Base-by-base conservation (phyloP, 2,797 vertebrate genomes). In the Discoglossus pictus region DNA sequence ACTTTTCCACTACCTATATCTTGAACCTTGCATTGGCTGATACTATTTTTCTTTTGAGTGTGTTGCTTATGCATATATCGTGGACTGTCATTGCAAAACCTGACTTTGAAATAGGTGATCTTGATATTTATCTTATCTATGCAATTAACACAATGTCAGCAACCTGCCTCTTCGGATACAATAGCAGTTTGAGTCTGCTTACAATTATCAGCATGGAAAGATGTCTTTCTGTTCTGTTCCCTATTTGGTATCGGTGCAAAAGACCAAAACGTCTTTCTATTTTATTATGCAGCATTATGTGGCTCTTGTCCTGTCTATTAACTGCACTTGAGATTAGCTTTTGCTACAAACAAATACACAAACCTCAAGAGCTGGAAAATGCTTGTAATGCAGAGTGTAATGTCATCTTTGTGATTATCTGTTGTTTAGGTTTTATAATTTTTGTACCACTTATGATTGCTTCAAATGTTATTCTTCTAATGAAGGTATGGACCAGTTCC, bases 161-260 rank as follows among this genome's bases (percentile, higher is more conserved):
- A 74, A 79, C 86, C 1, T 86, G 87, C 46, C 78, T 89, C 46
- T 85, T 89, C 40, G 87, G 86, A 51, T 89, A 88, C 70, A 87
- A 87, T 73, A 83, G 85, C 0, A 87, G 86, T 43, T 81, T 89
- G 15, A 36, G 3, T 39, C 24, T 66, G 64, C 15, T 15, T 7
- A 72, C 43, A 0, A 35, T 46, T 56, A 27, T 81, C 15, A 8
- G 31, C 9, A 1, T 61, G 0, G 73, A 79, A 39, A 48, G 55
- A 46, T 76, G 69, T 42, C 13, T 76, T 2, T 50, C 65, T 0
- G 16, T 42, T 31, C 1, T 75, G 20, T 23, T 50, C 5, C 53
- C 69, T 1, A 1, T 15, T 50, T 72, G 65, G 61, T 36, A 38
- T 59, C 1, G 1, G 6, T 2, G 20, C 43, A 27, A 16, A 39